Evolutionary conservation across 2,888 invertebrate genomes (phyloP).

Genomic region (Chrysopilus asiliformis): DNA sequence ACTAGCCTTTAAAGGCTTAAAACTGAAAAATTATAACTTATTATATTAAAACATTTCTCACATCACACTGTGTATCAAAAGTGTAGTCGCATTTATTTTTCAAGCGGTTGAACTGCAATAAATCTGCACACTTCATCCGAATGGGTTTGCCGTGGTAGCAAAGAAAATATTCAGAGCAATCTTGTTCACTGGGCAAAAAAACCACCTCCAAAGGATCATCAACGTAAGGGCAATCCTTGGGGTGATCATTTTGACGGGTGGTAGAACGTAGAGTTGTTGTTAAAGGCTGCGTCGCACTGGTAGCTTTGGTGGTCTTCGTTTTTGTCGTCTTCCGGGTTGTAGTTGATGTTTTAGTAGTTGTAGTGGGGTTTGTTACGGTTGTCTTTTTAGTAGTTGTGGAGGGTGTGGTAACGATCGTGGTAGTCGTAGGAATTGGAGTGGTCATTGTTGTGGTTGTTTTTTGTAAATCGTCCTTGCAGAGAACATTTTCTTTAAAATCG

Average conservation of each 20-base stretch:
- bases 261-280: not conserved
- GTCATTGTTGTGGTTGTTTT: not conserved
- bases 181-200: conserved; percentile 21
- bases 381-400: not conserved
- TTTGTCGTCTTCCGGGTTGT: not conserved
- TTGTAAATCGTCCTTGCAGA: not conserved
- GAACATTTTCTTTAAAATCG: not conserved
- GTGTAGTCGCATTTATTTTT: conserved; percentile 27
- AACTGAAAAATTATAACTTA: too few relatives aligned
- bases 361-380: not conserved
- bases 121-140: conserved; percentile 24
- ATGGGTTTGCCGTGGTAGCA: conserved; percentile 24
- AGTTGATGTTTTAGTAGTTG: not conserved
- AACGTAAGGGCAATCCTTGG: conserved; percentile 22
- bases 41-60: conserved; percentile 13
- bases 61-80: conserved; percentile 23
- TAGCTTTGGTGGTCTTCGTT: not conserved
- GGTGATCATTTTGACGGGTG: not conserved
- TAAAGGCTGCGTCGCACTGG: not conserved
- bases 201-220: conserved; percentile 22
- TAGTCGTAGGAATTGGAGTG: not conserved
- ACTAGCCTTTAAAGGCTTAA: too few relatives aligned
- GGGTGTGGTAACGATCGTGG: not conserved
- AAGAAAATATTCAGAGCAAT: conserved; percentile 27
- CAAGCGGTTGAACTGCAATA: conserved; percentile 24